phyloP scores from a whole-genome alignment of 2,113 vertebrate genomes.

The Ceratotherium simum region DNA sequence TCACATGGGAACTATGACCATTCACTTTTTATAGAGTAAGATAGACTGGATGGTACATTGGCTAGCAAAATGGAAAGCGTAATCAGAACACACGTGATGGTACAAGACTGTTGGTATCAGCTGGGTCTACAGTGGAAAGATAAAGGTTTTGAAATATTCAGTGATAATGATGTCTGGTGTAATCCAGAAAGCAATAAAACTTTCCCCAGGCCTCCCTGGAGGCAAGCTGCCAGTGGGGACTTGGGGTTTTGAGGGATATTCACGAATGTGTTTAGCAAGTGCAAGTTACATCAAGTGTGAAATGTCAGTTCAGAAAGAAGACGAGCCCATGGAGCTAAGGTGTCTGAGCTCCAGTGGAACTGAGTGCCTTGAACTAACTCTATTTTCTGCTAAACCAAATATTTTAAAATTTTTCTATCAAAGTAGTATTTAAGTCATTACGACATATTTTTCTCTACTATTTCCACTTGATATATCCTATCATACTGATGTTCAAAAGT shows the following conservation, averaged over 20 bases:
- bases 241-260: background rate
- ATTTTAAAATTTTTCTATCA: conserved; percentile 34
- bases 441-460: background rate
- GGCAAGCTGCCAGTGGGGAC: background rate
- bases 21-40: conserved; percentile 83
- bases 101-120: conserved; percentile 71
- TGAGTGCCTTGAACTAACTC: background rate
- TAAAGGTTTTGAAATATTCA: conserved; percentile 79
- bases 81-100: conserved; percentile 75
- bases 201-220: background rate
- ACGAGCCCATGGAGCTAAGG: background rate
- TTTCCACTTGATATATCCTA: conserved; percentile 7
- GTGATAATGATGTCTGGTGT: conserved; percentile 56
- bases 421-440: conserved; percentile 50
- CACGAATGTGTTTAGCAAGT: background rate
- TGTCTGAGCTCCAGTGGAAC: background rate
- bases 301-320: conserved; percentile 27
- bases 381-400: conserved; percentile 43
- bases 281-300: background rate
- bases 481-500: background rate
- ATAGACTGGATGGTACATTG: conserved; percentile 74
- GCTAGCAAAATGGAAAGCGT: conserved; percentile 77
- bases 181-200: conserved; percentile 63
- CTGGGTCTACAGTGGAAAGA: conserved; percentile 67
- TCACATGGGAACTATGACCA: conserved; percentile 67